A percentile compares a stretch with the other conserved stretches of the same genome.
phyloP scores from a whole-genome alignment of 1,140 invertebrate species.

The Mercenaria mercenaria region DNA sequence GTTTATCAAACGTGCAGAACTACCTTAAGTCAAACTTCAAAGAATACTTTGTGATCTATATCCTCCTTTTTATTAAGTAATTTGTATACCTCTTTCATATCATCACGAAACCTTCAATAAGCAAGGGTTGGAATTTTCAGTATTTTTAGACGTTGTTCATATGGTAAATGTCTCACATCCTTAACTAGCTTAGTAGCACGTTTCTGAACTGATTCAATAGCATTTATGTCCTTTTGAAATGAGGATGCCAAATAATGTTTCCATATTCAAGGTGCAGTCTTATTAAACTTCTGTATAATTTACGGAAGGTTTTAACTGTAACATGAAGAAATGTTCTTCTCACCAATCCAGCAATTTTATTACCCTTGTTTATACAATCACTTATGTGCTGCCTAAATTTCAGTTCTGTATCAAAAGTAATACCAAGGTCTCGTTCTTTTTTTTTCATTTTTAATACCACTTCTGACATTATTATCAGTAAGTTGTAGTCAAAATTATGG shows the following conservation, averaged over 20 bases:
- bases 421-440: neutral
- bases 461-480: no score
- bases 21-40: no score
- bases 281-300: neutral
- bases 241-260: neutral
- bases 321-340: neutral
- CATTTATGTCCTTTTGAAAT: no score
- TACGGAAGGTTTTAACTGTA: neutral
- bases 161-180: neutral
- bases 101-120: neutral
- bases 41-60: neutral
- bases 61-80: neutral
- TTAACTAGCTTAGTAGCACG: neutral
- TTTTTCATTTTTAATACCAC: no score
- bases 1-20: no score
- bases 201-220: no score
- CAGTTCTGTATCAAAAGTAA: constrained; percentile 8
- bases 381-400: constrained; percentile 1
- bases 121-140: neutral
- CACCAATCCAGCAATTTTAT: neutral
- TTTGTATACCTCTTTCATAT: constrained; percentile 2
- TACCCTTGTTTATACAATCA: neutral
- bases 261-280: constrained; percentile 80
- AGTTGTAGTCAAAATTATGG: no score
- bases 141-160: no score